Percentiles rank a stretch among this genome's conserved stretches.
Evolutionary conservation across 1,140 invertebrate species (phyloP).

Genomic region (Drosophila asahinai): DNA sequence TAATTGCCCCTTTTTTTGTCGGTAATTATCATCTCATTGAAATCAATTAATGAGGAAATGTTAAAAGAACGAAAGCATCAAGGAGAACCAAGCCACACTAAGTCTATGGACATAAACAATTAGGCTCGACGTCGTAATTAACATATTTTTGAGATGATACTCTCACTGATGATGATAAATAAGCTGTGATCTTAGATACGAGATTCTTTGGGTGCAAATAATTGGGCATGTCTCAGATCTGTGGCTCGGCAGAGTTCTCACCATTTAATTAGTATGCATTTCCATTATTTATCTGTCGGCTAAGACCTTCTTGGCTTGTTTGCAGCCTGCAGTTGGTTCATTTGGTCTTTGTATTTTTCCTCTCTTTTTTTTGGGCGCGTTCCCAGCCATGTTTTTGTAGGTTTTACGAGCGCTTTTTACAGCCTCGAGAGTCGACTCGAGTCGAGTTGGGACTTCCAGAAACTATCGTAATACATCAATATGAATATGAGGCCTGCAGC

Average conservation of each 20-base stretch:
- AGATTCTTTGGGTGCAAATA: constrained; percentile 58
- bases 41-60: constrained; percentile 44
- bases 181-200: constrained; percentile 21
- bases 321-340: constrained; percentile 25
- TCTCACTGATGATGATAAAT: constrained; percentile 51
- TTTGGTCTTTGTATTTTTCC: constrained; percentile 35
- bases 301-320: constrained; percentile 44
- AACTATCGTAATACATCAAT: constrained; percentile 78
- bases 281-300: constrained; percentile 72
- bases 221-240: constrained; percentile 29
- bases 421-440: constrained; percentile 24
- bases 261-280: constrained; percentile 73
- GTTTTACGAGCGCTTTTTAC: constrained; percentile 68
- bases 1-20: constrained; percentile 31
- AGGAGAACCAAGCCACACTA: constrained; percentile 12
- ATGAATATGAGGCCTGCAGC: constrained; percentile 68
- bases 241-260: constrained; percentile 53
- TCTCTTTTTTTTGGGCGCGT: constrained; percentile 30
- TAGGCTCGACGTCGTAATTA: constrained; percentile 49
- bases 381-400: constrained; percentile 66
- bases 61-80: constrained; percentile 28
- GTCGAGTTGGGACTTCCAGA: constrained; percentile 52
- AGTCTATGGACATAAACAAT: constrained; percentile 63
- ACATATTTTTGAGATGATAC: constrained; percentile 45
- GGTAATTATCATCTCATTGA: constrained; percentile 46